Percentiles rank a stretch among this genome's conserved stretches.
phyloP scores from a whole-genome alignment of 1,140 invertebrate genomes.

The Temnothorax longispinosus region DNA sequence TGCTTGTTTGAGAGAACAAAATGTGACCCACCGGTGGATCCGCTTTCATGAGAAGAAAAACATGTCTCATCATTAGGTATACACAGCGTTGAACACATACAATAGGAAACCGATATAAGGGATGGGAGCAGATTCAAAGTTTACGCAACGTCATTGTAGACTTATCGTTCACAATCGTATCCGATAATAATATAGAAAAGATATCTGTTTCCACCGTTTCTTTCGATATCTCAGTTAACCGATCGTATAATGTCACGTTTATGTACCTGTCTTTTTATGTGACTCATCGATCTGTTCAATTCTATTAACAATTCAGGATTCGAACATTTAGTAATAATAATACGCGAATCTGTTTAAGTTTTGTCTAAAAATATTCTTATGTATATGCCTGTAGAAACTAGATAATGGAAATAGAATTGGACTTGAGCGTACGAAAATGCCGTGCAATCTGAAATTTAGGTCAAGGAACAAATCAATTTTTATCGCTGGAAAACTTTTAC shows the following conservation, averaged over 20 bases:
- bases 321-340: not conserved
- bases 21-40: not conserved
- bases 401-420: conserved; percentile 28
- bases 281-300: not conserved
- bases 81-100: not conserved
- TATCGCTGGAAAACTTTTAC: conserved; percentile 23
- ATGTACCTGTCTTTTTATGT: not conserved
- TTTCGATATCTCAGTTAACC: not conserved
- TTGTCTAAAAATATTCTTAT: conserved; percentile 16
- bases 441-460: conserved; percentile 26
- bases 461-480: conserved; percentile 44
- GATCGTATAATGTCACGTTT: not conserved
- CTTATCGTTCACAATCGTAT: conserved; percentile 4
- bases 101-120: not conserved
- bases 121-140: not conserved
- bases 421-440: not conserved
- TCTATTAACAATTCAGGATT: not conserved
- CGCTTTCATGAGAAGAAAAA: conserved; percentile 13
- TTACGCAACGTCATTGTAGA: conserved; percentile 10
- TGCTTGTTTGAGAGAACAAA: not conserved
- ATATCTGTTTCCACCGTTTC: not conserved
- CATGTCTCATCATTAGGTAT: not conserved
- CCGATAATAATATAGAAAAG: not conserved
- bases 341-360: not conserved
- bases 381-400: not conserved